Evolutionary conservation across 23 tunicate species (phyloP).

Genomic region (Halocynthia roretzi): DNA sequence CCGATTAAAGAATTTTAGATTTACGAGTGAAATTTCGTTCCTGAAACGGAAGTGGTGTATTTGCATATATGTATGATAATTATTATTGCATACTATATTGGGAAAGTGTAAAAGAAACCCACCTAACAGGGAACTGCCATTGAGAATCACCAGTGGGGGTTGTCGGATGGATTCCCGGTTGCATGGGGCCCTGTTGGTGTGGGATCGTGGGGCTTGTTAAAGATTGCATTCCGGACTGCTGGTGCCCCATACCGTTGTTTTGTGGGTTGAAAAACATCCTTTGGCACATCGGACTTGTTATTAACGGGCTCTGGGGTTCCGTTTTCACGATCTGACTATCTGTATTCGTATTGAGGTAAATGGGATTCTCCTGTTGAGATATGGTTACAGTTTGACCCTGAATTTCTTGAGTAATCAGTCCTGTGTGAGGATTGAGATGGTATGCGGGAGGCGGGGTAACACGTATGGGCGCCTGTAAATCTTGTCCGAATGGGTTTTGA

Average conservation of each 20-base stretch:
- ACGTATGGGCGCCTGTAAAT: conserved; percentile 17
- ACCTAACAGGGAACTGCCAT: conserved; percentile 28
- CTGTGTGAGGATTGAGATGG: conserved; percentile 20
- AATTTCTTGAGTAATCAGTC: background rate
- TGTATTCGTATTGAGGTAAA: conserved; percentile 3
- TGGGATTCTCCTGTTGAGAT: background rate
- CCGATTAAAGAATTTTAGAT: too few species aligned
- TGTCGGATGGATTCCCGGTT: conserved; percentile 11
- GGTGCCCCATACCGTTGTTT: conserved; percentile 3
- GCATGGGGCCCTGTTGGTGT: conserved; percentile 12
- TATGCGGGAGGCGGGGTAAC: conserved; percentile 85
- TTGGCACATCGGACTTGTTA: conserved; percentile 20
- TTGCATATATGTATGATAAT: too few species aligned
- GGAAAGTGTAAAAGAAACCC: background rate
- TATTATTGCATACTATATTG: too few species aligned
- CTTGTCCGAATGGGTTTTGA: background rate
- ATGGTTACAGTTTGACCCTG: background rate
- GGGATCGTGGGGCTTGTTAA: conserved; percentile 21
- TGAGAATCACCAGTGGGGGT: conserved; percentile 16
- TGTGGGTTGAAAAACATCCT: conserved; percentile 19
- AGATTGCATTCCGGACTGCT: background rate
- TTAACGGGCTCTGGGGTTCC: conserved; percentile 23
- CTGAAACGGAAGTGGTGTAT: too few species aligned
- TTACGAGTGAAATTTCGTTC: too few species aligned
- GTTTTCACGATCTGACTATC: conserved; percentile 8